These are phyloP conservation scores for Zaprionus africanus DNA, from an alignment of 1,140 invertebrate genomes.

Conservation along the genomic window DNA sequence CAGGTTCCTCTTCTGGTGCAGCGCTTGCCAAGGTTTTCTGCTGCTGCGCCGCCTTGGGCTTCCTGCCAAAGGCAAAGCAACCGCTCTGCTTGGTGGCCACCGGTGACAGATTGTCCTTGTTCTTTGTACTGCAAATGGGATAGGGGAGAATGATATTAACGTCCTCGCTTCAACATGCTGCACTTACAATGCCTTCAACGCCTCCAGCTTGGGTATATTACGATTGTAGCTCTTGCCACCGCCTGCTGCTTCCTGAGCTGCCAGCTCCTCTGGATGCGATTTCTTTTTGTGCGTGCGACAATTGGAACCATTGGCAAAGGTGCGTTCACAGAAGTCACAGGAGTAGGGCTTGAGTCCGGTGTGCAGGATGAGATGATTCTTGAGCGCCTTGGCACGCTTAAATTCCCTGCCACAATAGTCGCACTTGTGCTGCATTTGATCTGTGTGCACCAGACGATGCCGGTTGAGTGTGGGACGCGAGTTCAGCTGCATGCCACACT, in stretches of 20 bases:
- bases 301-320: constrained; percentile 85
- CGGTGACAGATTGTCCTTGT: constrained; percentile 75
- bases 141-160: not conserved
- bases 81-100: constrained; percentile 81
- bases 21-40: constrained; percentile 29
- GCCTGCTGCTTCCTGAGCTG: constrained; percentile 80
- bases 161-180: not conserved
- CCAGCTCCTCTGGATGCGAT: constrained; percentile 84
- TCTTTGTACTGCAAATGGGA: constrained; percentile 59
- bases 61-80: constrained; percentile 72
- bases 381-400: constrained; percentile 83
- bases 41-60: constrained; percentile 45
- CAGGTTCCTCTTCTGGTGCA: not conserved
- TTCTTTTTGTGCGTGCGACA: constrained; percentile 85
- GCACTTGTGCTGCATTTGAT: constrained; percentile 85
- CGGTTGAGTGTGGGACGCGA: constrained; percentile 85
- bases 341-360: constrained; percentile 85
- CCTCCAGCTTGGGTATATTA: constrained; percentile 82
- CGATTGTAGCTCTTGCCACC: constrained; percentile 67
- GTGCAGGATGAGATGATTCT: constrained; percentile 84
- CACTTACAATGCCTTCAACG: constrained; percentile 73
- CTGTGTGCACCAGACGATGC: constrained; percentile 85
- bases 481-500: constrained; percentile 85
- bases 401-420: constrained; percentile 78
- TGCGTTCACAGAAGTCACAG: constrained; percentile 85